phyloP scores from a whole-genome alignment of 2,113 vertebrate genomes.

The Peromyscus leucopus region DNA sequence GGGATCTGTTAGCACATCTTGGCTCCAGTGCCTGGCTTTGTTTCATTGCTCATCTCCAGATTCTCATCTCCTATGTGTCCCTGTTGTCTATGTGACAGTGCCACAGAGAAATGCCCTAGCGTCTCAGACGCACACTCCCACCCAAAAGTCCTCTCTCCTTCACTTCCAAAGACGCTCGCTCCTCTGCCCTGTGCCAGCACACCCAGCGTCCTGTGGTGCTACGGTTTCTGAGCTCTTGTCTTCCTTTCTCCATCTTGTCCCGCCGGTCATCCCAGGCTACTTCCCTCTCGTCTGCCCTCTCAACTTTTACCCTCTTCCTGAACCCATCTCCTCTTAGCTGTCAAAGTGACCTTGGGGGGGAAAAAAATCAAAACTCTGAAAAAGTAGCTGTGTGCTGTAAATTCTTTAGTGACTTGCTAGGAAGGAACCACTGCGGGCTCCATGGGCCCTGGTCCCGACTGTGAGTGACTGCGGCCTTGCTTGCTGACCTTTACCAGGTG shows the following conservation, averaged over 20 bases:
- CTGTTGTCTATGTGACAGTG: not conserved
- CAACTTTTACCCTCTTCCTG: not conserved
- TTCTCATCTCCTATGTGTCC: not conserved
- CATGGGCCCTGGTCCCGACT: too few relatives aligned
- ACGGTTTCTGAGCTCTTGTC: not conserved
- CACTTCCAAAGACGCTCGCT: too few relatives aligned
- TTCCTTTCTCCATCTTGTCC: not conserved
- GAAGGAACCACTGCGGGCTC: slow-evolving; percentile 6
- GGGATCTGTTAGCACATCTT: not conserved
- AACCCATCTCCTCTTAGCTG: not conserved
- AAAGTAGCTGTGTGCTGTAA: not conserved
- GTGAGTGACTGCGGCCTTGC: too few relatives aligned
- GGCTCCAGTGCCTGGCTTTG: not conserved
- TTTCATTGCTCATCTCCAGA: not conserved
- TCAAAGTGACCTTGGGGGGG: not conserved
- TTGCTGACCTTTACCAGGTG: too few relatives aligned
- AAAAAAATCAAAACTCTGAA: slow-evolving; percentile 16
- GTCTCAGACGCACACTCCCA: not conserved
- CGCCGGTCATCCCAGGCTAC: too few relatives aligned
- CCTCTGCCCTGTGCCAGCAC: too few relatives aligned
- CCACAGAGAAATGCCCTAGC: not conserved
- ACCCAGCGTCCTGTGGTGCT: rapidly evolving
- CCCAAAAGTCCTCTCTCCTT: not conserved
- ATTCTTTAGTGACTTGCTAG: not conserved
- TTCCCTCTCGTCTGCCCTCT: not conserved